phyloP scores from a whole-genome alignment of 2,888 invertebrate species.

The Cataglyphis albicans region DNA sequence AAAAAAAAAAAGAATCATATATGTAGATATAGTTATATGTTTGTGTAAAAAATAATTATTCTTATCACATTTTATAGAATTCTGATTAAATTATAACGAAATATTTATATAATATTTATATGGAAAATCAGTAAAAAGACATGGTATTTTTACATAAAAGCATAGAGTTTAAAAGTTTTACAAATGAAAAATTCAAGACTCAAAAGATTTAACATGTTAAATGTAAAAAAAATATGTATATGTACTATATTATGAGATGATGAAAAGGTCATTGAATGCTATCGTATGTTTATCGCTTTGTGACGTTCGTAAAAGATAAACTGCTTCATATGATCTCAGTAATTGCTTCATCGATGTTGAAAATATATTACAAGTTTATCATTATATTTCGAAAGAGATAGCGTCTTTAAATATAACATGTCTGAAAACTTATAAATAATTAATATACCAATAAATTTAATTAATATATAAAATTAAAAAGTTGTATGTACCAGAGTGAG shows the following conservation, averaged over 20 bases:
- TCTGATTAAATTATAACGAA: not conserved
- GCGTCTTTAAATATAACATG: not conserved
- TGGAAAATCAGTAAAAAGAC: not conserved
- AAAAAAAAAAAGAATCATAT: not conserved
- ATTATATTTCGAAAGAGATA: not conserved
- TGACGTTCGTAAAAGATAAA: conserved; percentile 62
- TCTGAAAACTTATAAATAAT: not conserved
- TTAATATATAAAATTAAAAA: not conserved
- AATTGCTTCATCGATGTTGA: conserved; percentile 7
- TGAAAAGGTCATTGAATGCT: conserved; percentile 63
- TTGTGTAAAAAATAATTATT: not conserved
- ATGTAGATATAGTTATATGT: not conserved
- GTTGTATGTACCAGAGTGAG: not conserved
- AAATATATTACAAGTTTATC: conserved; percentile 10
- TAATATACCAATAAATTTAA: conserved; percentile 4
- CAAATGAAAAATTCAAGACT: not conserved
- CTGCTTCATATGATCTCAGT: not conserved
- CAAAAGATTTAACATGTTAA: not conserved
- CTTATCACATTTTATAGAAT: not conserved
- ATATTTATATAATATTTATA: not conserved
- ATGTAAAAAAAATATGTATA: not conserved
- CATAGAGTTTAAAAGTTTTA: not conserved
- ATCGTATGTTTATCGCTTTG: conserved; percentile 67
- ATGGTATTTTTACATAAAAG: not conserved
- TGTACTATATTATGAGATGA: conserved; percentile 38